Evolutionary conservation across 2,113 vertebrate species (phyloP).

Genomic region (Marmota flaviventris): DNA sequence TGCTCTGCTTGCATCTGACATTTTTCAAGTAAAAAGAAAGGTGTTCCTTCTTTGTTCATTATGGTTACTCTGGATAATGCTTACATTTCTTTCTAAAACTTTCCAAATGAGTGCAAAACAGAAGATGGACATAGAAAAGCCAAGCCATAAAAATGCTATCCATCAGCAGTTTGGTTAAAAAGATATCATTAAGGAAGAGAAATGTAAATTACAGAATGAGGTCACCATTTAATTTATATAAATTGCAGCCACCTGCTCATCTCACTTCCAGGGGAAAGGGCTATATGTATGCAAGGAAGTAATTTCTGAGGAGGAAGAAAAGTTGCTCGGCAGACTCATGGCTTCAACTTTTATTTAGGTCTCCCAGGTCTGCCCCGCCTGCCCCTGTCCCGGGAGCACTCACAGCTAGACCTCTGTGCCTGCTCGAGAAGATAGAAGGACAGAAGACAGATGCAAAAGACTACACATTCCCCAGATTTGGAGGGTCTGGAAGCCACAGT

Average conservation of each 20-base stretch:
- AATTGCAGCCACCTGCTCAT: slow-evolving; percentile 83
- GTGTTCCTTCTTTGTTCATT: background rate
- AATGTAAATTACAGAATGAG: slow-evolving; percentile 64
- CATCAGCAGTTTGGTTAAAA: slow-evolving; percentile 73
- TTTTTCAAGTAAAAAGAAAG: slow-evolving; percentile 45
- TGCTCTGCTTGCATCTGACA: background rate
- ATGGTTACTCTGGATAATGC: slow-evolving; percentile 68
- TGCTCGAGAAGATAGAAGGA: background rate
- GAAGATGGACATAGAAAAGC: slow-evolving; percentile 52
- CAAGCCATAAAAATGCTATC: slow-evolving; percentile 67
- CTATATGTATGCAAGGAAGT: slow-evolving; percentile 72
- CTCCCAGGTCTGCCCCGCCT: slow-evolving; percentile 36
- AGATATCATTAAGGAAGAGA: slow-evolving; percentile 60
- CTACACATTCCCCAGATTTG: background rate
- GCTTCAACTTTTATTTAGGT: slow-evolving; percentile 57
- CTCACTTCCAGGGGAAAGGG: slow-evolving; percentile 74
- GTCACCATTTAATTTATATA: slow-evolving; percentile 85
- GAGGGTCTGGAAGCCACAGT: background rate
- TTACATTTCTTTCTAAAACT: slow-evolving; percentile 76
- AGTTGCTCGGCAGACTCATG: slow-evolving; percentile 29
- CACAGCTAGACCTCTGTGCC: slow-evolving; percentile 55
- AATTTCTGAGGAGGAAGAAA: slow-evolving; percentile 71
- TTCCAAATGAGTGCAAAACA: slow-evolving; percentile 20
- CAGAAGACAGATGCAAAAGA: background rate
- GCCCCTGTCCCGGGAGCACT: slow-evolving; percentile 6